Evolutionary conservation across 2,113 vertebrate species (phyloP).

Genomic region (Dissostichus mawsoni): DNA sequence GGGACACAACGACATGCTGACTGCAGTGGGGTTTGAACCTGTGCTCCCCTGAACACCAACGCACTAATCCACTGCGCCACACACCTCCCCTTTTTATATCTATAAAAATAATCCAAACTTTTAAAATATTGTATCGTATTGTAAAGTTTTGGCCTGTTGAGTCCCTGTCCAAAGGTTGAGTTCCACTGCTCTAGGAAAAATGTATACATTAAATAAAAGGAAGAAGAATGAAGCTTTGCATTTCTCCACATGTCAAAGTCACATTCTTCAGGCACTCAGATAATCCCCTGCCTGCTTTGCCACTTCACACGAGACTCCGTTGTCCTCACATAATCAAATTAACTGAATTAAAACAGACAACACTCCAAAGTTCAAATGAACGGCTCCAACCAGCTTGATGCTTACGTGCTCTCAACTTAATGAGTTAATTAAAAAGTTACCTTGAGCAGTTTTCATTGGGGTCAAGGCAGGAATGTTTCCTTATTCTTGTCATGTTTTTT

Average conservation of each 20-base stretch:
- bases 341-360: neutral
- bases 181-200: neutral
- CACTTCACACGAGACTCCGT: neutral
- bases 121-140: too few species aligned
- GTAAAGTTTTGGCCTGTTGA: too few species aligned
- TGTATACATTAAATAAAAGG: neutral
- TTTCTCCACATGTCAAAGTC: neutral
- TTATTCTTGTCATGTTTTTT: neutral
- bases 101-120: too few species aligned
- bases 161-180: too few species aligned
- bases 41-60: too few species aligned
- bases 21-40: too few species aligned
- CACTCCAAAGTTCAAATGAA: neutral
- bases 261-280: neutral
- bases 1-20: too few species aligned
- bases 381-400: neutral
- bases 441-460: neutral
- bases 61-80: too few species aligned
- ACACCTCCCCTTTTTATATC: too few species aligned
- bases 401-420: neutral
- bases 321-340: neutral
- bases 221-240: neutral
- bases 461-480: neutral
- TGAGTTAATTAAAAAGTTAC: neutral
- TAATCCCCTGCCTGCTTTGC: neutral